phyloP scores from a whole-genome alignment of 2,888 invertebrate species.

The Stenolophus ochropezus region DNA sequence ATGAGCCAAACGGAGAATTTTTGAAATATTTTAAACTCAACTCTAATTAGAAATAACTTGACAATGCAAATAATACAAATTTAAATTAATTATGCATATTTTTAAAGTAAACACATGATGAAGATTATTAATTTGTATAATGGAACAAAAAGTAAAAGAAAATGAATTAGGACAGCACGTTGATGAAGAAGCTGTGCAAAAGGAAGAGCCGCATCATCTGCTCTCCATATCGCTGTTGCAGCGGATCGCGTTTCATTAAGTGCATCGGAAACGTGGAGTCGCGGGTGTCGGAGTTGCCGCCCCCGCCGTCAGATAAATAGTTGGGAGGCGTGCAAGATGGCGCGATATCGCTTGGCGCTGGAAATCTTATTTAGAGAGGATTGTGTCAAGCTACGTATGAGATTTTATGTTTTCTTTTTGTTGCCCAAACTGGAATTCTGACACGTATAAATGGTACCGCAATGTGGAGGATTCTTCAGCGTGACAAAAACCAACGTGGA shows the following conservation, averaged over 20 bases:
- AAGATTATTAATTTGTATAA: no score
- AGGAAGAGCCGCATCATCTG: no score
- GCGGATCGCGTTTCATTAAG: constrained; percentile 16
- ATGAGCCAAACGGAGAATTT: no score
- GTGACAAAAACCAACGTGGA: background rate
- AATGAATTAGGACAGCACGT: no score
- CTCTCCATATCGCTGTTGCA: background rate
- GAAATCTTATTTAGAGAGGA: constrained; percentile 55
- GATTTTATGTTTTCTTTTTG: constrained; percentile 48
- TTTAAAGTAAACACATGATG: no score
- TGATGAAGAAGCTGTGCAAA: no score
- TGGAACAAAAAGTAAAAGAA: no score
- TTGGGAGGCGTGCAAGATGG: constrained; percentile 25
- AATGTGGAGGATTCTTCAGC: constrained; percentile 27
- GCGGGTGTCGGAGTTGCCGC: background rate
- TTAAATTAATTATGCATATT: no score
- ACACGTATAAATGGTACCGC: constrained; percentile 36
- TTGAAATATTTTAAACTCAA: no score
- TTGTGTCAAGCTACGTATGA: constrained; percentile 51
- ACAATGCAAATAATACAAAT: no score
- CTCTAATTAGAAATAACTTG: no score
- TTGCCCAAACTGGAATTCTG: constrained; percentile 16
- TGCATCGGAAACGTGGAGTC: background rate
- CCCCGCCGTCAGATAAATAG: constrained; percentile 35
- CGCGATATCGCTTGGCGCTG: constrained; percentile 36